Evolutionary conservation across 35 echinoderm and acorn worm species (phyloP), one percentile per base, ranked within the genome.

Genomic region (Acanthaster planci): DNA sequence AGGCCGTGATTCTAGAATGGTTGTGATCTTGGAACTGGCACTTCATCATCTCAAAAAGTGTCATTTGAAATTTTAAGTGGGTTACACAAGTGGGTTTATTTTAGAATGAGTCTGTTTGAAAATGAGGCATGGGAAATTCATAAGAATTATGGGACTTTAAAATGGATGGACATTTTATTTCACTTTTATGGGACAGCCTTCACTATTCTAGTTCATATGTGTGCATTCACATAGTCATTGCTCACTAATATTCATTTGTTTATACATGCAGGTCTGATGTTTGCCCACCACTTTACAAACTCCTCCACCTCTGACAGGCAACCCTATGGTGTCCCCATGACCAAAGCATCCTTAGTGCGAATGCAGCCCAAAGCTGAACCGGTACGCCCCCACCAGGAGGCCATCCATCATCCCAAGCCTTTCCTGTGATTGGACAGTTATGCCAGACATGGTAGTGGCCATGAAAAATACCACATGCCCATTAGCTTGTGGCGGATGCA

Each of bases 211-310:
- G 42, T 47, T 47, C 4, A 12, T 47, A 47, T 47, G 12, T 47
- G 42, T 6, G 12, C 12, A 47, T 47, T 47, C 42, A 47, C n/a
- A n/a, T n/a, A n/a, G n/a, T 47, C 42, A 47, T 47, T 47, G n/a
- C 42, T 47, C 12, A 47, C 12, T 47, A 47, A 47, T 82, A 60
- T 76, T 85, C 40, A 5, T 40, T 26, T 76, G 30, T 76, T 76
- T 31, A 1, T 50, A 1, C 34, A 40, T 29, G 9, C 54, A 95
- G 93, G 93, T 87, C 78, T 85, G 36, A 91, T 91, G 88, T 91
- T 95, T 76, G 89, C 93, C 15, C 93, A 95, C 75, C 93, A 95
- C 50, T 87, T 95, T 42, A 90, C 51, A 23, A 67, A 83, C 8
- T 51, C 79, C 16, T 67, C 85, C n/a, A 82, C 52, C 40, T 77